These are phyloP conservation scores for Halyomorpha halys DNA, from an alignment of 1,140 invertebrate species.

Conservation along the genomic window DNA sequence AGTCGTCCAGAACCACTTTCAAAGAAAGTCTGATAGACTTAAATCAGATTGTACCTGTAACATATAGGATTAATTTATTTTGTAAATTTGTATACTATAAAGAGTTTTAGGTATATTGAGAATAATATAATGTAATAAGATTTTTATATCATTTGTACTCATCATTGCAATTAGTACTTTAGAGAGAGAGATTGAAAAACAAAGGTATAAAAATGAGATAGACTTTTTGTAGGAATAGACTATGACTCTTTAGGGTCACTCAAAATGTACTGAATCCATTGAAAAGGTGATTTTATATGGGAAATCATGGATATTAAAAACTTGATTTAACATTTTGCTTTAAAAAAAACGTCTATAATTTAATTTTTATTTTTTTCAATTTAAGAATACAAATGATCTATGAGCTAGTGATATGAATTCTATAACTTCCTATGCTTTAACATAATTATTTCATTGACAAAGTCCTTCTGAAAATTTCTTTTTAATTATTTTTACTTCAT, in stretches of 20 bases:
- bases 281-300: too few species aligned
- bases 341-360: too few species aligned
- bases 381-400: too few species aligned
- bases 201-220: too few species aligned
- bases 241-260: conserved; percentile 13
- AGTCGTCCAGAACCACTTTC: conserved; percentile 5
- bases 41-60: conserved; percentile 14
- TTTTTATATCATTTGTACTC: conserved; percentile 14
- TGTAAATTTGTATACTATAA: conserved; percentile 1
- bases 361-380: too few species aligned
- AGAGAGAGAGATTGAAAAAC: not conserved
- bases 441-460: too few species aligned
- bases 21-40: conserved; percentile 11
- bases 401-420: too few species aligned
- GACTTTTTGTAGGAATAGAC: not conserved
- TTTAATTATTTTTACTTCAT: too few species aligned
- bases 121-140: not conserved
- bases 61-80: conserved; percentile 10
- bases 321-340: too few species aligned
- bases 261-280: not conserved
- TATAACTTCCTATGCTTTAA: too few species aligned
- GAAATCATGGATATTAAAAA: too few species aligned
- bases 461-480: too few species aligned
- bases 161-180: not conserved
- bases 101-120: conserved; percentile 8